Base-by-base conservation (phyloP, 2,797 vertebrate species). In the Macropodus opercularis region DNA sequence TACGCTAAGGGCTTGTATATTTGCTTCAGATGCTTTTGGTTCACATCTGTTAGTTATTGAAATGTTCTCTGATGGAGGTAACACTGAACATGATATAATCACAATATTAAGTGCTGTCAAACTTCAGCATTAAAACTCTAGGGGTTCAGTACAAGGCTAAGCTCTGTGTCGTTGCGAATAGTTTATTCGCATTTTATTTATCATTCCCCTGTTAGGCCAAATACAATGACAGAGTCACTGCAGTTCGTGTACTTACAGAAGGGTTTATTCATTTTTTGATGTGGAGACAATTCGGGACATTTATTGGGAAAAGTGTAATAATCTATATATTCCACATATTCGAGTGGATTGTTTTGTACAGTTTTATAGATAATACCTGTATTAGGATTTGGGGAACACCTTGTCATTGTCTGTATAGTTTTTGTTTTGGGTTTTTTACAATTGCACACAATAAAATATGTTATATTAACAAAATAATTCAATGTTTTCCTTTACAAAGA, bases 291-390 rank as follows among this genome's bases (percentile, higher is more conserved):
- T 29, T 63, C 21, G 44, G 61, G 36, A 77, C 24, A 63, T 78
- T 63, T 69, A 13, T 66, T n/a, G 63, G 41, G 54, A 42, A 38
- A 47, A 41, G 27, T 36, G 56, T 54, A 23, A 63, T 42, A 7
- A 75, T 82, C 42, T 34, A 52, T 27, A 65, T 73, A 11, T 68
- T 32, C 13, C 4, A 19, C 5, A 14, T 32, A 32, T 32, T 38
- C 39, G 21, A 38, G 23, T 68, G 26, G 55, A 35, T 73, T 34
- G 34, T 72, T 74, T 76, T 89, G 84, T 87, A 87, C 72, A 85
- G 85, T 89, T 89, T 84, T 90, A 62, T 87, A 83, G 39, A 63
- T 48, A 19, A 35, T 49, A 29, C 5, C 10, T 32, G 17, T n/a
- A 19, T 47, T 13, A 13, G 39, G 50, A 0, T 3, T 17, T 10